A percentile compares a stretch with the other conserved stretches of the same genome.
These are phyloP conservation scores for Nerophis lumbriciformis DNA, from an alignment of 2,113 vertebrate genomes.

Conservation along the genomic window DNA sequence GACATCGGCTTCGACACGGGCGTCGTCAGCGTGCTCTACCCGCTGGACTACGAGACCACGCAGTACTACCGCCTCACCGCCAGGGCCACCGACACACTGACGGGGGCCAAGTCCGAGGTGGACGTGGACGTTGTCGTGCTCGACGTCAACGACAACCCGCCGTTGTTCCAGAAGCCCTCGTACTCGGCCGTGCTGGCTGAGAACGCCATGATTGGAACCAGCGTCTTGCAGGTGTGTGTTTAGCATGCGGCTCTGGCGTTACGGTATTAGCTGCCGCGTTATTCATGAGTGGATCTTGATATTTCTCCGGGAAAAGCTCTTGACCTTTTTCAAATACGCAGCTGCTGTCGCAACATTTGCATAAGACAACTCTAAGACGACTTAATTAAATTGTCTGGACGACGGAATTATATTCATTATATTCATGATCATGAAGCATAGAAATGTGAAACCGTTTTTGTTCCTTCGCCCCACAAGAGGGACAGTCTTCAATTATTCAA, in stretches of 20 bases:
- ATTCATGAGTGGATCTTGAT: constrained; percentile 24
- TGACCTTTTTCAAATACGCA: constrained; percentile 32
- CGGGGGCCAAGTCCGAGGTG: constrained; percentile 88
- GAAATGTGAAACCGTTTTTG: no score
- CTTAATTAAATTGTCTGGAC: background rate
- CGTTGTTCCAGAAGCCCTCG: constrained; percentile 77
- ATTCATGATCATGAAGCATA: background rate
- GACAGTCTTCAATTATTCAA: no score
- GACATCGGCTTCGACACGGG: constrained; percentile 92
- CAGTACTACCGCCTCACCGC: constrained; percentile 82
- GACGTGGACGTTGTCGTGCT: constrained; percentile 85
- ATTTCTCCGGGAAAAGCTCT: constrained; percentile 32
- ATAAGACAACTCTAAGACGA: background rate
- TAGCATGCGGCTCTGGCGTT: no score
- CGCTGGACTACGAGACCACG: constrained; percentile 84
- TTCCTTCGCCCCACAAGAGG: no score
- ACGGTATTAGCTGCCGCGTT: constrained; percentile 5
- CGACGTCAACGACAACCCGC: constrained; percentile 91
- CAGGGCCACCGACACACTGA: constrained; percentile 86
- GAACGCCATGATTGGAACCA: constrained; percentile 86
- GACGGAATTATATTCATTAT: background rate
- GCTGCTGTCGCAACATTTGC: constrained; percentile 12
- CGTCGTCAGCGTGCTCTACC: constrained; percentile 81
- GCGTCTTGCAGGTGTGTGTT: constrained; percentile 76
- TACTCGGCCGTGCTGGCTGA: constrained; percentile 84